Evolutionary conservation across 2,113 vertebrate species (phyloP), one percentile per base, ranked within the genome.

Genomic region (Pelecanus crispus): DNA sequence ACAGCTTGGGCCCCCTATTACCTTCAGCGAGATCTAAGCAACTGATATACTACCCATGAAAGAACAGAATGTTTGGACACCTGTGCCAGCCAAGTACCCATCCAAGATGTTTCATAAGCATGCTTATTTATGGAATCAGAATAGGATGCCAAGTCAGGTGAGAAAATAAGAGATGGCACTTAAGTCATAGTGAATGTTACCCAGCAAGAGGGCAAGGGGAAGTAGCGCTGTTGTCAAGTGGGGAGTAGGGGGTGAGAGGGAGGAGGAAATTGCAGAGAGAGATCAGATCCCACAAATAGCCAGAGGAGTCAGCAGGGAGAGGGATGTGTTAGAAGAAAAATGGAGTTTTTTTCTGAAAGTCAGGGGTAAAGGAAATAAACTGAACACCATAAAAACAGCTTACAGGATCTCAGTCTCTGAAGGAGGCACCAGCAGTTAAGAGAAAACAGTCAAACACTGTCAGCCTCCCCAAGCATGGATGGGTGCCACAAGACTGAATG

Each of bases 21-120:
- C 66, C 44, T 42, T 72, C 61, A 50, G 38, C 13, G 52, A 97
- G 92, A 91, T 70, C 42, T 59, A 70, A 96, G 88, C 32, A 71
- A 68, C 36, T 82, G 96, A 96, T 86, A 92, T 1, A 3, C 28
- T 59, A 49, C 28, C 71, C 52, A 50, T 82, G 45, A 84, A 90
- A 93, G 67, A 96, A 71, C 38, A 86, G 85, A 90, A 91, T 97
- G 88, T 95, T 97, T 96, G 87, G 87, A 95, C 93, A 97, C 87
- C 85, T 97, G 94, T 92, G 65, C 67, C 73, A 86, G 55, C 32
- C 26, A 38, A 56, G 73, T 47, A 86, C 81, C 36, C 11, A 0
- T 74, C 90, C 94, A 95, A 66, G 32, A 56, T 12, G 28, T 84
- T 73, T 96, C 72, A 31, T 92, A 95, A 94, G 80, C 52, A 42